These are phyloP conservation scores for Malurus splendens DNA, from an alignment of 2,797 vertebrate genomes.

Conservation along the genomic window DNA sequence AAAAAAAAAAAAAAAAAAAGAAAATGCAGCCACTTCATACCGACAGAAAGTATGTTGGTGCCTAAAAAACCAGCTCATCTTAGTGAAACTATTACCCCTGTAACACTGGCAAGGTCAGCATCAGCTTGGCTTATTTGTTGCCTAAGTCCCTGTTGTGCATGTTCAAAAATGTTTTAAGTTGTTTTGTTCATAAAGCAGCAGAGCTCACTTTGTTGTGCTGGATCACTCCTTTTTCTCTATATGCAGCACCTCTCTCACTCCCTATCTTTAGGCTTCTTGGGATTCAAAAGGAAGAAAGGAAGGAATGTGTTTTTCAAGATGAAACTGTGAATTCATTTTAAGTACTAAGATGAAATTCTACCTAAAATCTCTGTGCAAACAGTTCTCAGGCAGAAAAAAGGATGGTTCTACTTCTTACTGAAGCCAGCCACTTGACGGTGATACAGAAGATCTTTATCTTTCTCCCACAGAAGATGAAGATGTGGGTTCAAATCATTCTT, in stretches of 20 bases:
- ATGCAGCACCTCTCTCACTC: not conserved
- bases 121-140: constrained; percentile 16
- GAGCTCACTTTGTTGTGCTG: constrained; percentile 46
- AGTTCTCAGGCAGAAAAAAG: not conserved
- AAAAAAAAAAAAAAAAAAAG: not conserved
- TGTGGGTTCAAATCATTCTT: not conserved
- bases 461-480: not conserved
- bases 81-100: constrained; percentile 7
- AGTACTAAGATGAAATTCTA: constrained; percentile 24
- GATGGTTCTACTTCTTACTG: not conserved
- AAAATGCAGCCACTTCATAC: not conserved
- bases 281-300: constrained; percentile 42
- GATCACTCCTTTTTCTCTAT: constrained; percentile 23
- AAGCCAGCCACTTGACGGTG: not conserved
- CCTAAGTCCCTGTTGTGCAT: constrained; percentile 32
- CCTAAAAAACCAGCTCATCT: constrained; percentile 13
- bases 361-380: constrained; percentile 5
- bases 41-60: not conserved
- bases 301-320: constrained; percentile 46
- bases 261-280: constrained; percentile 50
- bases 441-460: not conserved
- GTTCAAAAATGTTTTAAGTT: constrained; percentile 43
- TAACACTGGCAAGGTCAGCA: not conserved
- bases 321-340: constrained; percentile 44
- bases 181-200: constrained; percentile 49